Evolutionary conservation across 2,797 vertebrate species (phyloP), one percentile per base, ranked within the genome.

Genomic region (Myotis findleyi): DNA sequence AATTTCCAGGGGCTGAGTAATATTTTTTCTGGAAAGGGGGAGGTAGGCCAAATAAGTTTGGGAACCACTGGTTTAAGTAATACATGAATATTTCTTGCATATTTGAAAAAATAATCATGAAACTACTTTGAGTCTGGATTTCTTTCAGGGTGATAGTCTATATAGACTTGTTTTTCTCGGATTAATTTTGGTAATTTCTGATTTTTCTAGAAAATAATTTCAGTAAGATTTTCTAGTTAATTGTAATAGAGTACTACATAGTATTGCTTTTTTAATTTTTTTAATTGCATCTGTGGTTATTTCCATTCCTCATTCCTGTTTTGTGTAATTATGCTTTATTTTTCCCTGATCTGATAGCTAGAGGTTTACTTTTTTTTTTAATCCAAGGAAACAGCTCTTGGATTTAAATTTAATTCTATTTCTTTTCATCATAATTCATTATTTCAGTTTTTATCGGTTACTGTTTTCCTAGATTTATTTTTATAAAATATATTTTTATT

Each of bases 161-260:
- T 17, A 30, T 68, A 33, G 38, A 27, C n/a, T 75, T 25, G 12
- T 12, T 66, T 66, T 66, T 79, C 11, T 53, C 1, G 25, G 20
- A 20, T 90, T 79, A 73, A 64, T 93, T 91, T 87, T 83, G 47
- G 20, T 87, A 73, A 79, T 93, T 84, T 92, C 25, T 79, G 11
- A 84, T 91, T 90, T 92, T 90, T 59, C 25, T 87, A 69, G 68
- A 77, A 89, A 89, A 87, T 91, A 14, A 55, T 87, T 86, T 86
- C 27, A 88, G 8, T 30, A 89, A 55, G 75, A 36, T 12, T 69
- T 89, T 87, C 16, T 75, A 75, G 33, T 88, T 91, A 79, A 80
- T 72, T 83, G 82, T 75, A 77, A 83, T 73, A n/a, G 5, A 87
- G 47, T 77, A 16, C n/a, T 59, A 49, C 12, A 47, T 14, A 73